These are phyloP conservation scores for Melanophora roralis DNA, from an alignment of 2,888 invertebrate species.

Conservation along the genomic window DNA sequence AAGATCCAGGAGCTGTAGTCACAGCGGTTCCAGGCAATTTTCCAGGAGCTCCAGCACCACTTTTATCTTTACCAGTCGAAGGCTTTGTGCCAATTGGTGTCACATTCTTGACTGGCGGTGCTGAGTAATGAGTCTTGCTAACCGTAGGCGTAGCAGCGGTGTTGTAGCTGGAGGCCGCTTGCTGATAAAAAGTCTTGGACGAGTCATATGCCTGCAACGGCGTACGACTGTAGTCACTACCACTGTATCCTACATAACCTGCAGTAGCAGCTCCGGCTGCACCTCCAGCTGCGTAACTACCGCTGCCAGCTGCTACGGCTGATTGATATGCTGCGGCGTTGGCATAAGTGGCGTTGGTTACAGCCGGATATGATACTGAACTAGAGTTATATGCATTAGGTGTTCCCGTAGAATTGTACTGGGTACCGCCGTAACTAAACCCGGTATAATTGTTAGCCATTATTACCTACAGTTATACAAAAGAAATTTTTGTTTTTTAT, in stretches of 20 bases:
- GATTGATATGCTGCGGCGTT: slow-evolving; percentile 91
- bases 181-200: slow-evolving; percentile 90
- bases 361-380: slow-evolving; percentile 73
- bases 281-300: slow-evolving; percentile 80
- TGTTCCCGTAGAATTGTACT: slow-evolving; percentile 89
- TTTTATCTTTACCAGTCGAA: slow-evolving; percentile 72
- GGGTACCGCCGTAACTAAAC: slow-evolving; percentile 95
- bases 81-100: slow-evolving; percentile 79
- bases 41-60: slow-evolving; percentile 66
- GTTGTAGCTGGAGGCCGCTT: slow-evolving; percentile 80
- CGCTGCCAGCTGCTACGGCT: slow-evolving; percentile 79
- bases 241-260: slow-evolving; percentile 81
- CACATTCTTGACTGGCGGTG: slow-evolving; percentile 83
- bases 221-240: slow-evolving; percentile 80
- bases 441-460: slow-evolving; percentile 91
- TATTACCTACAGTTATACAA: slow-evolving; percentile 11
- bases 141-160: slow-evolving; percentile 74
- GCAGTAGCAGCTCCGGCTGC: slow-evolving; percentile 83
- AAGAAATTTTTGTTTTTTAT: too few species aligned
- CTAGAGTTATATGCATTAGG: slow-evolving; percentile 86
- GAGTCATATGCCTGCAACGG: slow-evolving; percentile 86
- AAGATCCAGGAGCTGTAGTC: slow-evolving; percentile 82
- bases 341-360: slow-evolving; percentile 85
- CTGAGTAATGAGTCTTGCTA: slow-evolving; percentile 77
- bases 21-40: slow-evolving; percentile 76